These are phyloP conservation scores for Coregonus ussuriensis DNA, from an alignment of 2,797 vertebrate species.

Conservation along the genomic window DNA sequence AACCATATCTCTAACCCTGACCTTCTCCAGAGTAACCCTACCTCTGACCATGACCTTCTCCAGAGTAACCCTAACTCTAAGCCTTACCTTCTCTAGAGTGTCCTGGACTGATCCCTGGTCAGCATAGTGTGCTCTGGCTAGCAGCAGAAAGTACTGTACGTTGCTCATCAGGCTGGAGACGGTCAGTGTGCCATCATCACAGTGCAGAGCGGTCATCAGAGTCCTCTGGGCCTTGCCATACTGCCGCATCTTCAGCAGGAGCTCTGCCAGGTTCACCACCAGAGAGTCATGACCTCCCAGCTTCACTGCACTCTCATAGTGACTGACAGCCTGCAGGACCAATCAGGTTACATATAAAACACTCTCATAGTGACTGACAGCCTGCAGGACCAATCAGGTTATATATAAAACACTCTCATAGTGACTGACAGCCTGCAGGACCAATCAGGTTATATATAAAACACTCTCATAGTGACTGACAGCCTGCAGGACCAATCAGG, in stretches of 20 bases:
- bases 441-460: too few relatives aligned
- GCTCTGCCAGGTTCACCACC: conserved; percentile 68
- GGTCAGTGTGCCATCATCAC: conserved; percentile 56
- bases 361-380: neutral
- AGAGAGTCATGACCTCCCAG: conserved; percentile 69
- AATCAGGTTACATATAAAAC: neutral
- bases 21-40: too few relatives aligned
- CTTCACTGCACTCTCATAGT: conserved; percentile 67
- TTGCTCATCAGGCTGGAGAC: conserved; percentile 68
- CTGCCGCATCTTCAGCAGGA: conserved; percentile 73
- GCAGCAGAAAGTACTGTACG: conserved; percentile 68
- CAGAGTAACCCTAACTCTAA: too few relatives aligned
- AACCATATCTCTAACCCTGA: too few relatives aligned
- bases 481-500: conserved; percentile 58
- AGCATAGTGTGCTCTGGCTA: conserved; percentile 63
- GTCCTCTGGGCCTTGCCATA: conserved; percentile 71
- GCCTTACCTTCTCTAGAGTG: conserved; percentile 69
- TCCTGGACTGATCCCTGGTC: conserved; percentile 45
- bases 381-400: neutral
- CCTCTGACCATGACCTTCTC: too few relatives aligned
- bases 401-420: too few relatives aligned
- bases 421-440: neutral
- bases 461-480: conserved; percentile 74
- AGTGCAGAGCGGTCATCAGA: conserved; percentile 67
- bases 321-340: conserved; percentile 44